A percentile compares a stretch with the other conserved stretches of the same genome.
phyloP scores from a whole-genome alignment of 2,888 invertebrate genomes.

The Conchocele bisecta region DNA sequence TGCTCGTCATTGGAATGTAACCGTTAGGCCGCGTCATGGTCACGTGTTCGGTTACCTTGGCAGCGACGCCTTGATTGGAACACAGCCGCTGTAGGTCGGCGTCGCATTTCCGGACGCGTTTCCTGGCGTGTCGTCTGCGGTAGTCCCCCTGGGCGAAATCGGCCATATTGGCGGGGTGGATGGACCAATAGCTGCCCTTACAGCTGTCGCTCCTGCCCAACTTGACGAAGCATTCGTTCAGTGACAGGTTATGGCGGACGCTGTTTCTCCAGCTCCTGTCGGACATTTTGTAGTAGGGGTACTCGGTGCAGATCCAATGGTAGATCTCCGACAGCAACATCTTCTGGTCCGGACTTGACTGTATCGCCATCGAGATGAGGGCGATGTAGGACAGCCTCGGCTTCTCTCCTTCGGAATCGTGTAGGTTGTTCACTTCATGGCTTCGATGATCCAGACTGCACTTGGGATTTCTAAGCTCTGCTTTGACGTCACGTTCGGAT shows the following conservation, averaged over 20 bases:
- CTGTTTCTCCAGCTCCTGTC: conserved; percentile 94
- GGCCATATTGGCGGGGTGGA: conserved; percentile 98
- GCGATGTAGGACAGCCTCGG: conserved; percentile 87
- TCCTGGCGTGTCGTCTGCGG: conserved; percentile 95
- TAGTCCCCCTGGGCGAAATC: conserved; percentile 99
- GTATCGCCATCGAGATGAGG: conserved; percentile 98
- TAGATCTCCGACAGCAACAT: conserved; percentile 98
- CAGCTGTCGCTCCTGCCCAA: conserved; percentile 98
- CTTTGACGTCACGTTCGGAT: too few species aligned
- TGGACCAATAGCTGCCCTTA: conserved; percentile 99
- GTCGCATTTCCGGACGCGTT: conserved; percentile 91
- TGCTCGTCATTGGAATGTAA: conserved; percentile 60
- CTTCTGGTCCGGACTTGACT: conserved; percentile 94
- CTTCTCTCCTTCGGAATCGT: too few species aligned
- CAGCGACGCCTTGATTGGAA: not conserved
- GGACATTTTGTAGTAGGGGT: conserved; percentile 89
- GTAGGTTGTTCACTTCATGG: too few species aligned
- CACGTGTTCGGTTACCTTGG: conserved; percentile 9
- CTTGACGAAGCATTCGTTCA: conserved; percentile 99
- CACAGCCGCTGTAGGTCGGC: conserved; percentile 56
- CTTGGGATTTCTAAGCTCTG: too few species aligned
- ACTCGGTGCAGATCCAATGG: conserved; percentile 97
- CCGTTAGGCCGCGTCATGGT: conserved; percentile 23
- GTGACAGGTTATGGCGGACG: conserved; percentile 96
- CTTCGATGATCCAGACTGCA: too few species aligned